Conservation (phyloP, 2,888 invertebrate genomes). For the Lutraria lutraria region DNA sequence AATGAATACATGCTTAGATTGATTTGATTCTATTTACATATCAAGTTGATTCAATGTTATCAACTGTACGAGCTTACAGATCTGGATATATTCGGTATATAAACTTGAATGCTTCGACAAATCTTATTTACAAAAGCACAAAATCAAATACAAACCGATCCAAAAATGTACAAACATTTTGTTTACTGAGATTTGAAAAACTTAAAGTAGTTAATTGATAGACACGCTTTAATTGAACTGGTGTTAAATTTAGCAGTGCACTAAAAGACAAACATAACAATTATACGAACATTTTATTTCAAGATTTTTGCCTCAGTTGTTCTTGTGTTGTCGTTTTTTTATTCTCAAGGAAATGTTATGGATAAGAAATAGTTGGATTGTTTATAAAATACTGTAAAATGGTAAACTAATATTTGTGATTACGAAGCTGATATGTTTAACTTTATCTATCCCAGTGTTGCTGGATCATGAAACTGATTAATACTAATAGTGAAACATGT, state of each 20-base stretch:
- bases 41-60: conserved; percentile 22
- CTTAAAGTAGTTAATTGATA: not conserved
- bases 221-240: not conserved
- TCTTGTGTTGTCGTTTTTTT: not conserved
- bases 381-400: not conserved
- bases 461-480: no score
- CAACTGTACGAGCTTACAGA: not conserved
- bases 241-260: not conserved
- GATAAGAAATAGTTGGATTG: not conserved
- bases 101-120: not conserved
- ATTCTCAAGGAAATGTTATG: not conserved
- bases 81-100: not conserved
- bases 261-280: not conserved
- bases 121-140: conserved; percentile 23
- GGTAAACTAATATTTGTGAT: not conserved
- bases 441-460: no score
- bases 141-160: not conserved
- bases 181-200: not conserved
- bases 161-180: conserved; percentile 19
- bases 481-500: no score
- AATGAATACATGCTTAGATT: not conserved
- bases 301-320: not conserved
- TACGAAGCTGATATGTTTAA: no score
- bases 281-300: not conserved
- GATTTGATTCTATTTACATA: conserved; percentile 15